Evolutionary conservation across 1,140 invertebrate species (phyloP).

Genomic region (Pseudomyrmex flavicornis): DNA sequence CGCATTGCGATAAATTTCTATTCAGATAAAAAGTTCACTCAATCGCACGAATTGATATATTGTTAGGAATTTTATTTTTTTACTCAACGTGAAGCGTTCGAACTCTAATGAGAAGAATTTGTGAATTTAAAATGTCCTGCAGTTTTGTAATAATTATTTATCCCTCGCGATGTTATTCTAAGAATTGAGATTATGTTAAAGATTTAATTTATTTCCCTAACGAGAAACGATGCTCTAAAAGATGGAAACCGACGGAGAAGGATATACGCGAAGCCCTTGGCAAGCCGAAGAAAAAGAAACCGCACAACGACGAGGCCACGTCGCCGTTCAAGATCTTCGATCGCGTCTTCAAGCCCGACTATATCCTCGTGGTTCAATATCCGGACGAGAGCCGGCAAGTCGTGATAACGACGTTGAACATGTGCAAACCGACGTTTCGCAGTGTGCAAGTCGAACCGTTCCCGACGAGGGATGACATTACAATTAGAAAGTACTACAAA

Average conservation of each 20-base stretch:
- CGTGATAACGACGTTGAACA: slow-evolving; percentile 74
- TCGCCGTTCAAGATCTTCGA: slow-evolving; percentile 87
- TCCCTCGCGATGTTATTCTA: background rate
- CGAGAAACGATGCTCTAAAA: slow-evolving; percentile 5
- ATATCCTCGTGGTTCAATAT: slow-evolving; percentile 79
- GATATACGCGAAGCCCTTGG: slow-evolving; percentile 64
- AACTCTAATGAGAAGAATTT: background rate
- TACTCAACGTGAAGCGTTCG: background rate
- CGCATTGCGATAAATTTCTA: background rate
- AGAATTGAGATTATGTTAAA: background rate
- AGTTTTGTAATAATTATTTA: background rate
- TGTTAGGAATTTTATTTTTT: background rate
- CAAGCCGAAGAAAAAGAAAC: slow-evolving; percentile 57
- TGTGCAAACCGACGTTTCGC: slow-evolving; percentile 64
- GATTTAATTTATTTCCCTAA: background rate
- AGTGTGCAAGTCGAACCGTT: slow-evolving; percentile 65
- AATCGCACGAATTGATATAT: background rate
- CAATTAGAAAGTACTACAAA: slow-evolving; percentile 70
- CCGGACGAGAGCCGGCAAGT: slow-evolving; percentile 65
- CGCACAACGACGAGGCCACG: slow-evolving; percentile 80
- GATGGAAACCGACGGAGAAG: slow-evolving; percentile 60
- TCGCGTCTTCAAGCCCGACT: slow-evolving; percentile 87
- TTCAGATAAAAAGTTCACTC: background rate
- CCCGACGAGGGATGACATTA: slow-evolving; percentile 50
- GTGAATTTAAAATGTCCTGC: background rate